Base-by-base conservation (phyloP, 2,113 vertebrate species). In the Macquaria australasica region DNA sequence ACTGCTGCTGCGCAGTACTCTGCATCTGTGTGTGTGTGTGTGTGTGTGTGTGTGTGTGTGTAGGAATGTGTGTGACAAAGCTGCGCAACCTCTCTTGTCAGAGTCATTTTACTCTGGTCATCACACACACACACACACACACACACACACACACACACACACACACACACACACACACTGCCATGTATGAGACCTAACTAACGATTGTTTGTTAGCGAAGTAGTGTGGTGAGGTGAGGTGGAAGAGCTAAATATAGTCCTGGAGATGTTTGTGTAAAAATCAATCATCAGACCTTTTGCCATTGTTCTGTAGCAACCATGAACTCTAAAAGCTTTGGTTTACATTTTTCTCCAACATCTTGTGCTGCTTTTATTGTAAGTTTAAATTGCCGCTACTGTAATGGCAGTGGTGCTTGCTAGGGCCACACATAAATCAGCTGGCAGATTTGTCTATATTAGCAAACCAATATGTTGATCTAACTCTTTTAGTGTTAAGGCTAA, bases 41-140 rank as follows among this genome's bases (percentile, higher is more conserved):
- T 45, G 73, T 73, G 71, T 67, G 34, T 34, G 34, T 34, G 34
- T 59, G 25, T 45, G 73, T 73, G 71, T 67, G 34, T 34, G 34
- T 34, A 3, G 34, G 53, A 63, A 51, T 56, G 53, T 73, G 73
- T 68, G 76, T 73, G 77, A 73, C 43, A 76, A 81, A 45, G 77
- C 88, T 25, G 20, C 48, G 74, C 53, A 83, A 69, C 82, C 14
- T 75, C 71, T 79, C 71, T 37, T 82, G 84, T 84, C 87, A 88
- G 55, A 88, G 48, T 45, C 3, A 79, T 81, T 89, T 81, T 10
- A 8, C 69, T 74, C 66, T 64, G 56, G 71, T 77, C 51, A 48
- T 81, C 43, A 66, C 87, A 83, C 41, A 43, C 74, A 78, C 55
- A 67, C 77, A 68, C 82, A 72, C 62, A 69, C 59, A 63, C 58